phyloP scores from a whole-genome alignment of 2,113 vertebrate species.

The Lethenteron camtschaticum region DNA sequence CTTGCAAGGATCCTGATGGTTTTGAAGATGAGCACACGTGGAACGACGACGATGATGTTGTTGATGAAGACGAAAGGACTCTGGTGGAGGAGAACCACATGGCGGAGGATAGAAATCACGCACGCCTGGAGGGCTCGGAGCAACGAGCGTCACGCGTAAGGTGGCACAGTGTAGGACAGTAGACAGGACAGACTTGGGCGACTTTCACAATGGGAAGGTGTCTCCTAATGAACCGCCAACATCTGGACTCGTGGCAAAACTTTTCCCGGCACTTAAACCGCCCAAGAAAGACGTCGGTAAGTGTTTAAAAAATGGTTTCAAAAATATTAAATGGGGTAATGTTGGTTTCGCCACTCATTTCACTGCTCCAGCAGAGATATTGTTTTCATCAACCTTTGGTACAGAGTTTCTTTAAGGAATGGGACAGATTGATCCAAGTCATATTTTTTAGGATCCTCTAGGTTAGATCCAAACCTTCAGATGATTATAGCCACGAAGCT shows the following conservation, averaged over 20 bases:
- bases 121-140: background rate
- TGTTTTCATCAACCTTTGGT: background rate
- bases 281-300: background rate
- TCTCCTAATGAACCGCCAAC: background rate
- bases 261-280: conserved; percentile 2
- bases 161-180: background rate
- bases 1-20: background rate
- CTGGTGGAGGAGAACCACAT: conserved; percentile 2
- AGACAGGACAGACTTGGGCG: background rate
- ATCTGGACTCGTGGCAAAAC: background rate
- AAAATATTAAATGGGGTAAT: background rate
- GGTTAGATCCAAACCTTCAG: too few species aligned
- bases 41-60: background rate
- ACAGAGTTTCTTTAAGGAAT: too few species aligned
- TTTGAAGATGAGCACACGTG: conserved; percentile 4
- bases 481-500: too few species aligned
- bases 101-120: background rate
- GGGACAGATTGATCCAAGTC: too few species aligned
- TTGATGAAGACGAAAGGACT: background rate
- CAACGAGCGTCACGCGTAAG: background rate
- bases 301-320: background rate
- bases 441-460: too few species aligned
- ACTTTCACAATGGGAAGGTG: background rate
- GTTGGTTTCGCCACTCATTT: background rate
- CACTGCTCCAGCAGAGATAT: background rate